Evolutionary conservation across 2,113 vertebrate species (phyloP).

Genomic region (Oenanthe melanoleuca): DNA sequence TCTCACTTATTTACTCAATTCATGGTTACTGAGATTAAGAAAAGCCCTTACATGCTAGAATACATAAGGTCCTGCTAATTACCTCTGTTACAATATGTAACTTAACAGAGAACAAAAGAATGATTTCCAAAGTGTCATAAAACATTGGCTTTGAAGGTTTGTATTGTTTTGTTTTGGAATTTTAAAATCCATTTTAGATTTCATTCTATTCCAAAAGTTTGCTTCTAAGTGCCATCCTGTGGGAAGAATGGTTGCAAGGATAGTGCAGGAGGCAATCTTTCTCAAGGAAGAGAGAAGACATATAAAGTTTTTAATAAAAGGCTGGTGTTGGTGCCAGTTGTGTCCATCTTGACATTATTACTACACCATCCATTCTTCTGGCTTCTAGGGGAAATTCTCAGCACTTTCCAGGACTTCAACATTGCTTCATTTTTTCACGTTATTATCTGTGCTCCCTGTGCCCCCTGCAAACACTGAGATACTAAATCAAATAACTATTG

Average conservation of each 20-base stretch:
- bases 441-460: background rate
- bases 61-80: background rate
- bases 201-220: background rate
- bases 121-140: background rate
- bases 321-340: no score
- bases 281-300: no score
- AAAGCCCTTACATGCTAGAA: background rate
- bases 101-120: background rate
- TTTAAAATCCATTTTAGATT: background rate
- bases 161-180: background rate
- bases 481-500: background rate
- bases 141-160: background rate
- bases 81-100: background rate
- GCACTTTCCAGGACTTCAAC: background rate
- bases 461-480: background rate
- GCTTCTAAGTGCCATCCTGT: background rate
- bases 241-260: no score
- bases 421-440: background rate
- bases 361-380: background rate
- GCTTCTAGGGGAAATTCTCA: background rate
- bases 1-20: background rate
- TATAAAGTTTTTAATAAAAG: no score
- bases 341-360: no score
- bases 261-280: no score
- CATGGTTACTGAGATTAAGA: background rate